A percentile compares a stretch with the other conserved stretches of the same genome.
Evolutionary conservation across 2,797 vertebrate species (phyloP).

Genomic region (Choloepus didactylus): DNA sequence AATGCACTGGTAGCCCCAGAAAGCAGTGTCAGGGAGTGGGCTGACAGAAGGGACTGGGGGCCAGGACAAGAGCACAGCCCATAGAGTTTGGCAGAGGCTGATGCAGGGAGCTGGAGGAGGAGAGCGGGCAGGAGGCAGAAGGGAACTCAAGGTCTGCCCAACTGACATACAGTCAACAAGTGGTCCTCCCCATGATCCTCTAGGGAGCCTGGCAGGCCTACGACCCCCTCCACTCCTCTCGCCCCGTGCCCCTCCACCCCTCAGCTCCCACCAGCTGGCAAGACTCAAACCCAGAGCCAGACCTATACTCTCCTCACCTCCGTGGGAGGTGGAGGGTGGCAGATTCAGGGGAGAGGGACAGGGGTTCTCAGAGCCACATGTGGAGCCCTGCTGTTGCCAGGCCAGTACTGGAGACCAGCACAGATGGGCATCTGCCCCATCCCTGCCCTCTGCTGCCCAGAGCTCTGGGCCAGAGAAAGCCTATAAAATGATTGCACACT

Average conservation of each 20-base stretch:
- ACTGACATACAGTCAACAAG: not conserved
- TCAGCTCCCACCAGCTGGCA: not conserved
- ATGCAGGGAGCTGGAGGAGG: not conserved
- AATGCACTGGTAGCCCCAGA: not conserved
- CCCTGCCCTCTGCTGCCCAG: not conserved
- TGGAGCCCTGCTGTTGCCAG: not conserved
- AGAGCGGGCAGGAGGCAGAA: not conserved
- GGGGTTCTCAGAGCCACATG: not conserved
- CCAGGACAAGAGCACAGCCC: not conserved
- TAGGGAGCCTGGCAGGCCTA: not conserved
- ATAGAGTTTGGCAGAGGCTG: not conserved
- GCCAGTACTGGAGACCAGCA: not conserved
- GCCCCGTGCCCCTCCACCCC: not conserved
- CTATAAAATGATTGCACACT: not conserved
- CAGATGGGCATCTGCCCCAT: not conserved
- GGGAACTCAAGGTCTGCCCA: not conserved
- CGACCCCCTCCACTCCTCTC: not conserved
- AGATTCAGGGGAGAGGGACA: not conserved
- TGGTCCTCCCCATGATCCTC: not conserved
- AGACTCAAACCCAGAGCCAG: conserved; percentile 35
- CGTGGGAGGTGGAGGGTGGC: not conserved
- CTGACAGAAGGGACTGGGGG: not conserved
- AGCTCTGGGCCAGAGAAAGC: conserved; percentile 1
- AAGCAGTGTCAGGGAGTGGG: not conserved
- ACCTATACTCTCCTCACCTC: not conserved